Conservation (phyloP, 2,113 vertebrate genomes). For the Mormoops blainvillei region DNA sequence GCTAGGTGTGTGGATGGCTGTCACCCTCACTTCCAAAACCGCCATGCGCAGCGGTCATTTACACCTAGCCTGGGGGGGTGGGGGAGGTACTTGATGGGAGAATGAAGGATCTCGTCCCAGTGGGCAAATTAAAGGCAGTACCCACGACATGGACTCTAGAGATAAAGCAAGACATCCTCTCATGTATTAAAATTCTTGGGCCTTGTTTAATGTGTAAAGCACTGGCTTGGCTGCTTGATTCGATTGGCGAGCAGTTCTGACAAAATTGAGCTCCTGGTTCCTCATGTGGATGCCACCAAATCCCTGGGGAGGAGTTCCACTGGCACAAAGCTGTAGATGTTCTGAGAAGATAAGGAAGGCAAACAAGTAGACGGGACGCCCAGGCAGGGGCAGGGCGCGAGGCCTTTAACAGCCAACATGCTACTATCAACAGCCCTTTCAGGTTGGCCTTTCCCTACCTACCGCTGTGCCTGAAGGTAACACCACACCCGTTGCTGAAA, state of each 20-base stretch:
- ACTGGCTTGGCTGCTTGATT: not conserved
- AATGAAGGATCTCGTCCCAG: not conserved
- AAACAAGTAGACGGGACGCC: not conserved
- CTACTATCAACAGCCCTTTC: not conserved
- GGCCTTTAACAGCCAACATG: not conserved
- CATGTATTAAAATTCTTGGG: not conserved
- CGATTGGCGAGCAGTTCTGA: not conserved
- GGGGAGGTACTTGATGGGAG: not conserved
- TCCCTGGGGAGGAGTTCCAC: not conserved
- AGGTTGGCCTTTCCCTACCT: not conserved
- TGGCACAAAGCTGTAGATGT: not conserved
- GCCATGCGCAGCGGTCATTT: not conserved
- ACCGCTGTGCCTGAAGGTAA: not conserved
- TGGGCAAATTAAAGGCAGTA: not conserved
- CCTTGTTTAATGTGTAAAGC: not conserved
- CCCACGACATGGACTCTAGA: not conserved
- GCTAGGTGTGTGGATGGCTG: accelerated
- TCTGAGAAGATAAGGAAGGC: not conserved
- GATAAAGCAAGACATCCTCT: not conserved
- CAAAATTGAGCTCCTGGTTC: not conserved
- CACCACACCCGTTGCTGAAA: not conserved
- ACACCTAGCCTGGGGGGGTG: too few species aligned
- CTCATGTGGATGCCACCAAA: not conserved
- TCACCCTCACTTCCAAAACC: not conserved
- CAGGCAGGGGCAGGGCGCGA: not conserved